Evolutionary conservation across 1,140 invertebrate species (phyloP).

Genomic region (Neodiprion lecontei): DNA sequence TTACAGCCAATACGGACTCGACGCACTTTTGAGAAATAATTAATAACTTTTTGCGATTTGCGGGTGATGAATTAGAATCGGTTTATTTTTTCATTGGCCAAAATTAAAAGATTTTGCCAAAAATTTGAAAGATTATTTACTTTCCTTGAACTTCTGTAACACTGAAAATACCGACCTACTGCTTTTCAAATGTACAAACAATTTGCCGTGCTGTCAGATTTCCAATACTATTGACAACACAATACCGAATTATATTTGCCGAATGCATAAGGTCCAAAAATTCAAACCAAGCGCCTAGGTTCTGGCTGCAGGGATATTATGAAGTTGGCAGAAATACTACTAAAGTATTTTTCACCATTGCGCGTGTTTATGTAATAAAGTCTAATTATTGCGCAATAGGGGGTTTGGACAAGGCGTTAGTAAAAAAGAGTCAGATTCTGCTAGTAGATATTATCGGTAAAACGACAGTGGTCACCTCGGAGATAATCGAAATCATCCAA

Average conservation of each 20-base stretch:
- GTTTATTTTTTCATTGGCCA: too few relatives aligned
- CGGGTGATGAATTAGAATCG: too few relatives aligned
- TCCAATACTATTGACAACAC: not conserved
- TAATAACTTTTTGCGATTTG: too few relatives aligned
- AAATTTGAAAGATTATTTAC: too few relatives aligned
- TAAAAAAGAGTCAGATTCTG: not conserved
- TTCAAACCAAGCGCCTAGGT: not conserved
- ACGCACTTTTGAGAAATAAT: too few relatives aligned
- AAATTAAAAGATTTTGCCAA: too few relatives aligned
- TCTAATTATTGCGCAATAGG: slow-evolving; percentile 15
- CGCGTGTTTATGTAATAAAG: slow-evolving; percentile 18
- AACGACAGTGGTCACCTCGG: not conserved
- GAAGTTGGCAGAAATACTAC: slow-evolving; percentile 7
- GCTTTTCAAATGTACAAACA: too few relatives aligned
- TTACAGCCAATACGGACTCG: too few relatives aligned
- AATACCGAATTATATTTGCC: not conserved
- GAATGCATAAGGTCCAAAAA: not conserved
- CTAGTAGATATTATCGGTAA: too few relatives aligned
- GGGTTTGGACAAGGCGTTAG: not conserved
- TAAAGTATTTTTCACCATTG: not conserved
- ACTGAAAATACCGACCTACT: too few relatives aligned
- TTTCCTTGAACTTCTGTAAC: too few relatives aligned
- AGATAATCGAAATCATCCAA: not conserved
- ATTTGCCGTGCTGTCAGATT: too few relatives aligned
- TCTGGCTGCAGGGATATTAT: not conserved